Evolutionary conservation across 1,140 invertebrate species (phyloP), one percentile per base, ranked within the genome.

Genomic region (Bradysia coprophila): DNA sequence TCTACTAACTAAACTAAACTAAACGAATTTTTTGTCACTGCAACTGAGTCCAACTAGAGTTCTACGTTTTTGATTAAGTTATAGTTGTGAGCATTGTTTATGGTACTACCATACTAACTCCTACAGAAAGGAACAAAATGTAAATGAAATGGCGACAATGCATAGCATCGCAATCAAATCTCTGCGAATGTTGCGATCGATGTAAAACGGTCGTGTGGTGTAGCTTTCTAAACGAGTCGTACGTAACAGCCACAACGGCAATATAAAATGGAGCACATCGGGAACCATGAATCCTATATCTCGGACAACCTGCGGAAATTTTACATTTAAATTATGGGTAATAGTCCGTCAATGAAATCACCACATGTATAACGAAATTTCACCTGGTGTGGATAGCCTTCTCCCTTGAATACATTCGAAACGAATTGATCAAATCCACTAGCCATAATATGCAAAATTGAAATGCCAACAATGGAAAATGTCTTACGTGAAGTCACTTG

Each of bases 381-480:
- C 21, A 38, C 36, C 65, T 78, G 75, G 61, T 81, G 76, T 19
- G 72, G 63, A 46, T 73, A 68, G 2, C 81, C 81, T 58, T 77
- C 68, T 22, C 75, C 73, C 43, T 68, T 62, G 9, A 86, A 53
- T 23, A 86, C 78, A 58, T 83, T 83, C 24, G 60, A 57, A 21
- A 83, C 66, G 61, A 85, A 85, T 53, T 86, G 80, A 64, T 86
- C 81, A 50, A 71, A 73, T 19, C 76, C 71, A 40, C 73, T 71
- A n/a, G 76, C 73, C 11, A 81, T 52, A 40, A 85, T 73, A 55
- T 87, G 83, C 42, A 80, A 60, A 21, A 76, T 45, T 19, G 76
- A 78, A 45, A 86, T 78, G 20, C 66, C 67, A 16, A 73, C 56
- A 41, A 84, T 75, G 20, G 67, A 58, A 20, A 81, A 62, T 1